Evolutionary conservation across 1,140 invertebrate genomes (phyloP).

Genomic region (Bicyclus anynana): DNA sequence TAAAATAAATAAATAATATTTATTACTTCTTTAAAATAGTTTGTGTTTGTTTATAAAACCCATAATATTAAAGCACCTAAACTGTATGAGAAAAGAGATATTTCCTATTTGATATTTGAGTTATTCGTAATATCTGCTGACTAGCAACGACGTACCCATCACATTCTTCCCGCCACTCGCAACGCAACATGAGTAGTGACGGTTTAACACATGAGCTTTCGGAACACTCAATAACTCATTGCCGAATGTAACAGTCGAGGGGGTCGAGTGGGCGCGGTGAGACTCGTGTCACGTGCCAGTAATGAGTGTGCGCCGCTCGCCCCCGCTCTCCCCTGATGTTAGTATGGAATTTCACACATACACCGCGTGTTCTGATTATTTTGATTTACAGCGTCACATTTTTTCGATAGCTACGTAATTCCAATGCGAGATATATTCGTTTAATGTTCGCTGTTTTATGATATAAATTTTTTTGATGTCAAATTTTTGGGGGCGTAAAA

Average conservation of each 20-base stretch:
- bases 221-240: conserved; percentile 73
- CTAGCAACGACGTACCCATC: conserved; percentile 17
- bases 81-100: too few species aligned
- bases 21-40: too few species aligned
- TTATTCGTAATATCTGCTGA: background rate
- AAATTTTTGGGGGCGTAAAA: background rate
- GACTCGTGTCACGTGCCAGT: conserved; percentile 68
- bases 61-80: too few species aligned
- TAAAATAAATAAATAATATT: too few species aligned
- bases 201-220: conserved; percentile 61
- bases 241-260: conserved; percentile 58
- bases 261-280: conserved; percentile 50
- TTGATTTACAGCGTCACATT: conserved; percentile 60
- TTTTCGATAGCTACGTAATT: conserved; percentile 38
- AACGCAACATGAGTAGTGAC: conserved; percentile 34
- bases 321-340: conserved; percentile 44
- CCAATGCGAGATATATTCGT: conserved; percentile 20
- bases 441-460: conserved; percentile 18
- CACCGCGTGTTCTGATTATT: conserved; percentile 54
- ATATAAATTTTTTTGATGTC: background rate
- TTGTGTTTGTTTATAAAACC: too few species aligned
- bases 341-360: conserved; percentile 71
- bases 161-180: conserved; percentile 18
- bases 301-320: conserved; percentile 56
- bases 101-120: too few species aligned